Percentiles rank a stretch among this genome's conserved stretches.
Conservation (phyloP, 2,888 invertebrate genomes). For the Acholoe squamosa region DNA sequence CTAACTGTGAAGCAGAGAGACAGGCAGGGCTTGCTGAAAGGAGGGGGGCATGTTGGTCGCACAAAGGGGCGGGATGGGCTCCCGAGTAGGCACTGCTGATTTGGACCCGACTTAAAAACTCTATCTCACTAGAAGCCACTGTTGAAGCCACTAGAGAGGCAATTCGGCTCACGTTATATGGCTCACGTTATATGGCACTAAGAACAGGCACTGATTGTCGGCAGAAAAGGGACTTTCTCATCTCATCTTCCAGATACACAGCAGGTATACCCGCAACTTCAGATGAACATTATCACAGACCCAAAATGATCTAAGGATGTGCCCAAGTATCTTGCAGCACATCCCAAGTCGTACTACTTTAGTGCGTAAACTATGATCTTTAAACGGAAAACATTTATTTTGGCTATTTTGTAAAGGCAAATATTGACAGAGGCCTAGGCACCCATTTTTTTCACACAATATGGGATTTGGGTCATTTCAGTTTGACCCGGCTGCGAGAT, state of each 20-base stretch:
- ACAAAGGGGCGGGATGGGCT: background rate
- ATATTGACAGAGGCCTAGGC: background rate
- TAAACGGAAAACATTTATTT: too few species aligned
- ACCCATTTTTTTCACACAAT: background rate
- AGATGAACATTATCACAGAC: background rate
- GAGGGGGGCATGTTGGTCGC: background rate
- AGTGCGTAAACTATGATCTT: too few species aligned
- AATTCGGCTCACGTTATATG: too few species aligned
- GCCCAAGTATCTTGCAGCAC: too few species aligned
- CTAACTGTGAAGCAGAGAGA: background rate
- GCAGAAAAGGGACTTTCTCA: background rate
- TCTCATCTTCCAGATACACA: background rate
- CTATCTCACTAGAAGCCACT: background rate
- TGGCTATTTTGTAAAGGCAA: background rate
- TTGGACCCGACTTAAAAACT: background rate
- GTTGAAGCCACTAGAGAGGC: constrained; percentile 1
- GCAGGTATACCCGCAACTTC: background rate
- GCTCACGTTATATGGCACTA: background rate
- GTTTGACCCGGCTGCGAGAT: background rate
- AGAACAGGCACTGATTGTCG: background rate
- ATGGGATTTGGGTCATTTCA: constrained; percentile 12
- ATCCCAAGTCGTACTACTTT: too few species aligned
- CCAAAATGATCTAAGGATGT: too few species aligned
- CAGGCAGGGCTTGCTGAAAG: background rate
- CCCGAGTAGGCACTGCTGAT: background rate